Evolutionary conservation across 2,888 invertebrate species (phyloP).

Genomic region (Trilocha varians): DNA sequence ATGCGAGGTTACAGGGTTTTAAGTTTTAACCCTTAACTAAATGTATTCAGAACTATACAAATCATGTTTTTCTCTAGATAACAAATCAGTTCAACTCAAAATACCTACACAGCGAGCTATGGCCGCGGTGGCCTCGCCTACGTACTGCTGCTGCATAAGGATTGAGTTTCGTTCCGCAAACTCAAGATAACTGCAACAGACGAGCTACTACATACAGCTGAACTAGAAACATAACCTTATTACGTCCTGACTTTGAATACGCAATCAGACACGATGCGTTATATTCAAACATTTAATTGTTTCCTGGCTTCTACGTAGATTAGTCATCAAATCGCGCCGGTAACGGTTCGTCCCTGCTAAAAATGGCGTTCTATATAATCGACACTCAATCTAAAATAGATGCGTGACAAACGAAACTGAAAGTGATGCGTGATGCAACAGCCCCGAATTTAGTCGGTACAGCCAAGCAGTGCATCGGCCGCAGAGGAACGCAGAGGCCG

Average conservation of each 20-base stretch:
- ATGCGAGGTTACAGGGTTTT: no score
- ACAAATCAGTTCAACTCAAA: no score
- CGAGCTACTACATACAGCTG: not conserved
- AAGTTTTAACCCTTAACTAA: no score
- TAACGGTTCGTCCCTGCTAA: slow-evolving; percentile 46
- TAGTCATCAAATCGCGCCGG: slow-evolving; percentile 42
- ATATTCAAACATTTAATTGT: slow-evolving; percentile 40
- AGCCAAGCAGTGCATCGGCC: slow-evolving; percentile 62
- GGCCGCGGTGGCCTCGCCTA: slow-evolving; percentile 45
- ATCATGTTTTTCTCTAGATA: no score
- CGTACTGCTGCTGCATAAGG: slow-evolving; percentile 44
- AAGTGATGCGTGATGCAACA: slow-evolving; percentile 71
- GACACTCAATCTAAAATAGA: slow-evolving; percentile 68
- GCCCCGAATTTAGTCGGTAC: slow-evolving; percentile 64
- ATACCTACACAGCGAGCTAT: slow-evolving; percentile 6
- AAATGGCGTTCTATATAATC: slow-evolving; percentile 66
- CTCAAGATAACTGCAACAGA: slow-evolving; percentile 53
- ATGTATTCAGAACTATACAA: no score
- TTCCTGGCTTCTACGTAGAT: slow-evolving; percentile 39
- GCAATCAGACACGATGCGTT: slow-evolving; percentile 42
- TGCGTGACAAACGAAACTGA: slow-evolving; percentile 70
- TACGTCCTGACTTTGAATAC: no score
- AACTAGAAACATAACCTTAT: no score
- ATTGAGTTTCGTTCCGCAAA: slow-evolving; percentile 70
- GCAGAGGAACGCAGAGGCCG: slow-evolving; percentile 44